Conservation (phyloP, 1,140 invertebrate genomes). For the Hylaeus volcanicus region DNA sequence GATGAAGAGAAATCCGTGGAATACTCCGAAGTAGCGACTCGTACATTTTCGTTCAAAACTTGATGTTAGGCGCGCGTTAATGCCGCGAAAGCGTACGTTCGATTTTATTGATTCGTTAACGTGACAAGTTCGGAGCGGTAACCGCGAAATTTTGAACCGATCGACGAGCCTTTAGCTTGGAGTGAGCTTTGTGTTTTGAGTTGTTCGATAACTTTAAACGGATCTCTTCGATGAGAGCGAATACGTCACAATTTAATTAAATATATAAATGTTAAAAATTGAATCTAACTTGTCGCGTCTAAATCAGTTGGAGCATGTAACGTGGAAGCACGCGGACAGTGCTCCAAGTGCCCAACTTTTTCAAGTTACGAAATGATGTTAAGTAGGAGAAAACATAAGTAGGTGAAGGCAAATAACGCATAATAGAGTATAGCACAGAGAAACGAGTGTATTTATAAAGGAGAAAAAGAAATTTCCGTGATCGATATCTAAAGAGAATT, state of each 20-base stretch:
- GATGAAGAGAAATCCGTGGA: neutral
- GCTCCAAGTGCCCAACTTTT: too few species aligned
- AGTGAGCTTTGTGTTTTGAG: neutral
- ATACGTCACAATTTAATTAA: neutral
- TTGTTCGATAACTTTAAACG: neutral
- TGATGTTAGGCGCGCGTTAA: neutral
- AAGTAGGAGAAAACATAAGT: too few species aligned
- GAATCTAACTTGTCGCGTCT: too few species aligned
- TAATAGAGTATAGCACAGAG: too few species aligned
- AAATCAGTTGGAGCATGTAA: too few species aligned
- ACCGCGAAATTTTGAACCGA: neutral
- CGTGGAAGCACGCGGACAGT: too few species aligned
- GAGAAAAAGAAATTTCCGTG: too few species aligned
- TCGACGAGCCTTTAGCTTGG: neutral
- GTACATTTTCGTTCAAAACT: neutral
- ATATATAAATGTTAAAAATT: too few species aligned
- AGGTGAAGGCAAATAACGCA: too few species aligned
- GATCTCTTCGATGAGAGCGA: neutral
- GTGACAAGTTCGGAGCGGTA: slow-evolving; percentile 13
- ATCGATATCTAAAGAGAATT: too few species aligned
- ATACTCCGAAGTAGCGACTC: neutral
- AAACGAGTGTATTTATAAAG: too few species aligned
- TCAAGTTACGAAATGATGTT: too few species aligned
- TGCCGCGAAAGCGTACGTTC: neutral
- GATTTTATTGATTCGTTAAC: slow-evolving; percentile 31